Conservation (phyloP, 1,140 invertebrate species). For the Brachionus rubens region DNA sequence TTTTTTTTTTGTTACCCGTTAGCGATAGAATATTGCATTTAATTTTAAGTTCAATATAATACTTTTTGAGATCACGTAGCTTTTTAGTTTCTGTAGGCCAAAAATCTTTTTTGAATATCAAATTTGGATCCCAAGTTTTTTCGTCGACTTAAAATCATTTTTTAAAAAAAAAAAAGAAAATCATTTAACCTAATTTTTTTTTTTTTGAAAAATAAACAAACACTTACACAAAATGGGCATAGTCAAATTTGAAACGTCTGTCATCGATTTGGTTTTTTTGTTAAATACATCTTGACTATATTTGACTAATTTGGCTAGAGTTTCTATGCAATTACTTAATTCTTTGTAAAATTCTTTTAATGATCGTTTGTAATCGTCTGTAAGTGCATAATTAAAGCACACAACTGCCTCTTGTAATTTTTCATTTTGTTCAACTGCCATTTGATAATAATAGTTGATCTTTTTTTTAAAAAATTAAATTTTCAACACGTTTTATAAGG, state of each 20-base stretch:
- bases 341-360: conserved; percentile 24
- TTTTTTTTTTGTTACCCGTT: neutral
- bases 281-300: conserved; percentile 19
- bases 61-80: neutral
- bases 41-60: conserved; percentile 5
- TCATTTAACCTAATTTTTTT: neutral
- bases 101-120: conserved; percentile 11
- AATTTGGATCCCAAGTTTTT: conserved; percentile 27
- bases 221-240: neutral
- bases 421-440: neutral
- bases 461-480: neutral
- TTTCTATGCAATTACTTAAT: neutral
- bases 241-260: neutral
- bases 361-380: neutral
- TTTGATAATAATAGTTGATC: neutral
- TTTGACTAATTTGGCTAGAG: neutral
- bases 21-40: neutral
- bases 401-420: neutral
- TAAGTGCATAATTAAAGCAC: neutral
- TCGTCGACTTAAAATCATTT: conserved; percentile 10
- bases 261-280: neutral
- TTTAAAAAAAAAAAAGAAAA: neutral
- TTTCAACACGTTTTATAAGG: neutral
- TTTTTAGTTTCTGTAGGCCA: conserved; percentile 3
- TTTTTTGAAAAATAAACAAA: no score